These are phyloP conservation scores for Centruroides sculpturatus DNA, from an alignment of 1,140 invertebrate species.

Conservation along the genomic window DNA sequence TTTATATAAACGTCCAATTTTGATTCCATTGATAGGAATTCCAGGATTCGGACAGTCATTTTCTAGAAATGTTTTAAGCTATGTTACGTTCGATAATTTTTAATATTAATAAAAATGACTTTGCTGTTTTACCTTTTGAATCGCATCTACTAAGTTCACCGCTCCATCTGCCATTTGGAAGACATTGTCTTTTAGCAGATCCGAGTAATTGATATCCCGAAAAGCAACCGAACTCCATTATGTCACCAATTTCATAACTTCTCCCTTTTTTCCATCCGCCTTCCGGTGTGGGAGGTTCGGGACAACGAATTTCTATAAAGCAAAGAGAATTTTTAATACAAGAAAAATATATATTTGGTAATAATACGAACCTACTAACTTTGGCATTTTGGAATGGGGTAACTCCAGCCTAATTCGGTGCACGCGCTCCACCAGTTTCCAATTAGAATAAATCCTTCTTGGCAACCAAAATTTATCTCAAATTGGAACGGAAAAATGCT, in stretches of 20 bases:
- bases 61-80: neutral
- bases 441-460: conserved; percentile 2
- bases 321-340: neutral
- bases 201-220: conserved; percentile 2
- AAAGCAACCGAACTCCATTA: conserved; percentile 8
- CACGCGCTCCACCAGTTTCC: conserved; percentile 8
- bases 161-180: conserved; percentile 9
- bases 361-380: neutral
- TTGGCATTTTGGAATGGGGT: conserved; percentile 1
- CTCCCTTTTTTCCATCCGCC: neutral
- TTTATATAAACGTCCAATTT: conserved; percentile 5
- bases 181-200: conserved; percentile 6
- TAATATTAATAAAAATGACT: too few species aligned
- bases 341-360: too few species aligned
- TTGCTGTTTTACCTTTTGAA: neutral
- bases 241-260: conserved; percentile 2
- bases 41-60: conserved; percentile 13
- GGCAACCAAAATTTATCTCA: conserved; percentile 4
- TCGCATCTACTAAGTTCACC: conserved; percentile 6
- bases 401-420: neutral
- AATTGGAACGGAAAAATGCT: conserved; percentile 2
- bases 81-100: neutral
- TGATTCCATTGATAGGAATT: conserved; percentile 4
- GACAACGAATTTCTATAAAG: conserved; percentile 3
- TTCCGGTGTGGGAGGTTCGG: conserved; percentile 5